Evolutionary conservation across 2,888 invertebrate genomes (phyloP).

Genomic region (Erpobdella octoculata): DNA sequence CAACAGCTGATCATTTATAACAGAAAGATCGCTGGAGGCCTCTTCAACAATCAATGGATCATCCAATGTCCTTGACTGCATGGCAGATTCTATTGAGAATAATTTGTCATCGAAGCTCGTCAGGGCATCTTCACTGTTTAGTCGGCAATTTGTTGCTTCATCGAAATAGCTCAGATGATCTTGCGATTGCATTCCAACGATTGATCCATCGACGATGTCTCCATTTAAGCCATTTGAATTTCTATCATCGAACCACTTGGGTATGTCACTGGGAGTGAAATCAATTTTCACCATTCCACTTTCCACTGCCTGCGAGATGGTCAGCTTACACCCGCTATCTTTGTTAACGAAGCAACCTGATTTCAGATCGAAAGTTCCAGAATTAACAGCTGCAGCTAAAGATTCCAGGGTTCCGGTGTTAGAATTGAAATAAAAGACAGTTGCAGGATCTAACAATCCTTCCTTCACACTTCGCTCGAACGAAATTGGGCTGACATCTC

Average conservation of each 20-base stretch:
- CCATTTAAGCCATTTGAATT: neutral
- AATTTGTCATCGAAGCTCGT: no score
- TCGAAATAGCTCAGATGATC: neutral
- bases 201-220: neutral
- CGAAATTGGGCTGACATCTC: slow-evolving; percentile 4
- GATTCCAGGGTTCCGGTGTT: slow-evolving; percentile 10
- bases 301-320: neutral
- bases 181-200: neutral
- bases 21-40: no score
- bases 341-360: slow-evolving; percentile 8
- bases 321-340: slow-evolving; percentile 9
- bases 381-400: slow-evolving; percentile 8
- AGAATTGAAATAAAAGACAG: slow-evolving; percentile 13
- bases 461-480: neutral
- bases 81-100: no score
- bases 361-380: slow-evolving; percentile 17
- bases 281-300: slow-evolving; percentile 1
- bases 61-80: no score
- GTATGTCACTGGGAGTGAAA: slow-evolving; percentile 8
- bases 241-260: neutral
- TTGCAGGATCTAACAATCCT: neutral
- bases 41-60: no score
- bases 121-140: no score
- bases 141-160: no score
- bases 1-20: no score